Evolutionary conservation across 2,113 vertebrate genomes (phyloP), one percentile per base, ranked within the genome.

Genomic region (Cercopithecus mona): DNA sequence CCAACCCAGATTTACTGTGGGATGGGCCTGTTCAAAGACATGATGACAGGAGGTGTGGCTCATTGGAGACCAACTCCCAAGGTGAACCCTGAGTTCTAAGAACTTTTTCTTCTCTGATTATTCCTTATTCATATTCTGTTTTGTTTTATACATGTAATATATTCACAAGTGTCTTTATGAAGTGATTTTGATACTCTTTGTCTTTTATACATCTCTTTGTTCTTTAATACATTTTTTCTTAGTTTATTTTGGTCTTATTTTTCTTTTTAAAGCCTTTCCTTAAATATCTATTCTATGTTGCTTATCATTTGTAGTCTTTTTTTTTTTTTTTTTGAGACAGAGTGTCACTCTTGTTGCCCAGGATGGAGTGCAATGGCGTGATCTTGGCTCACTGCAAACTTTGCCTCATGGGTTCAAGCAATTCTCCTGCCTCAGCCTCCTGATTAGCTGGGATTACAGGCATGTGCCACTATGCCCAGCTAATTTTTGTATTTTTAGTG

Each of bases 211-310:
- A 35, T 48, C 55, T 86, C 18, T 57, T 7, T 88, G 79, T 88
- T 91, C 6, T 86, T 88, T 76, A 61, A 20, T 85, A 16, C 8
- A 2, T 52, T n/a, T 93, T 43, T 78, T 30, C 25, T 40, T 73
- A n/a, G 40, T 61, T 75, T 91, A 20, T 73, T 18, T 83, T 95
- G 35, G 38, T 75, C 83, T 83, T 66, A 13, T 84, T 91, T 72
- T 94, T 68, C 13, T 92, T 92, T 90, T 59, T 92, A 72, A 92
- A 94, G 35, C 14, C 61, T 83, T 87, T 18, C 83, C 50, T 93
- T 13, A 93, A 68, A 17, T 95, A 80, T 5, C 64, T 75, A 43
- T 75, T 81, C 45, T 66, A 0, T 90, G 30, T 40, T 86, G 38
- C 43, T 90, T 52, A 52, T 17, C 43, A 64, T 78, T 92, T 23